Evolutionary conservation across 2,888 invertebrate genomes (phyloP).

Genomic region (Carpatolechia fugitivella): DNA sequence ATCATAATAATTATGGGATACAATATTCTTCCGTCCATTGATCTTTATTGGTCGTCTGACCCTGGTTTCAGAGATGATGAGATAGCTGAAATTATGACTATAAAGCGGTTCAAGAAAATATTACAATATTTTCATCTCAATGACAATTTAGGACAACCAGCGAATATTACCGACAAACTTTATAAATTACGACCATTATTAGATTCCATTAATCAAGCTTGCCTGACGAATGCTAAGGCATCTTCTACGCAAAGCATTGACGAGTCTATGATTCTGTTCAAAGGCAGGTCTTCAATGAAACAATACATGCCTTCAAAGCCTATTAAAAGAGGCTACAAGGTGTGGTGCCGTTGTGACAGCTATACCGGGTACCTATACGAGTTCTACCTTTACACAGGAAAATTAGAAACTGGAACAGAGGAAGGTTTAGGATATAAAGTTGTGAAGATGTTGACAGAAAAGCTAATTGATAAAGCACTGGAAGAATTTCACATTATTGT

Average conservation of each 20-base stretch:
- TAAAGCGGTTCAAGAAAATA: slow-evolving; percentile 26
- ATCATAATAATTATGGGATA: slow-evolving; percentile 28
- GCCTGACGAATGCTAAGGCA: slow-evolving; percentile 22
- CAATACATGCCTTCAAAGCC: slow-evolving; percentile 21
- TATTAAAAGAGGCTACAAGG: slow-evolving; percentile 24
- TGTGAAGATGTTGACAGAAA: slow-evolving; percentile 16
- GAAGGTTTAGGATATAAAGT: slow-evolving; percentile 29
- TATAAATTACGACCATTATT: slow-evolving; percentile 25
- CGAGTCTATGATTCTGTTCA: slow-evolving; percentile 30
- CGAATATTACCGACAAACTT: slow-evolving; percentile 20
- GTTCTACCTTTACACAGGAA: slow-evolving; percentile 28
- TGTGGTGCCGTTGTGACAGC: slow-evolving; percentile 20
- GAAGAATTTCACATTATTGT: too few species aligned
- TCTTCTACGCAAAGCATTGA: slow-evolving; percentile 26
- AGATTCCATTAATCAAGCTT: slow-evolving; percentile 15
- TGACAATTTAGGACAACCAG: slow-evolving; percentile 22
- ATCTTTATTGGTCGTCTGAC: slow-evolving; percentile 30
- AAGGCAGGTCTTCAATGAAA: slow-evolving; percentile 21
- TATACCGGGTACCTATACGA: slow-evolving; percentile 25
- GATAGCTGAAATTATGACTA: slow-evolving; percentile 27
- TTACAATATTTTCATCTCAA: slow-evolving; percentile 20
- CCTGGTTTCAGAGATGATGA: slow-evolving; percentile 21
- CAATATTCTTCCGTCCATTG: slow-evolving; percentile 25
- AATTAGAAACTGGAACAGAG: slow-evolving; percentile 26
- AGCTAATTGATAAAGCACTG: slow-evolving; percentile 5